phyloP scores from a whole-genome alignment of 1,140 invertebrate species.

The Drosophila nikananu region DNA sequence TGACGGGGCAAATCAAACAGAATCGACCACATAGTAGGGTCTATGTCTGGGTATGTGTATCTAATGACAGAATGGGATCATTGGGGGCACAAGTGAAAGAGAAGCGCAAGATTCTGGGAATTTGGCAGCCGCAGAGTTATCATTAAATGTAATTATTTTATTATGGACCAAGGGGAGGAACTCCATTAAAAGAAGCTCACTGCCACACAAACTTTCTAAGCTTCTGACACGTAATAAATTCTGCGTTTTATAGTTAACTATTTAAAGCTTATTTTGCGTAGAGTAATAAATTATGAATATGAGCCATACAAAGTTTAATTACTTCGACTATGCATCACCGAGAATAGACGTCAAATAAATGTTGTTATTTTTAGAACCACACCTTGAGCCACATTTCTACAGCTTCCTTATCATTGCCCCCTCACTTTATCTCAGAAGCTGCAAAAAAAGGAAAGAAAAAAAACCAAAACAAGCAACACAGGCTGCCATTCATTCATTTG shows the following conservation, averaged over 20 bases:
- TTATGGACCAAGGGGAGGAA: slow-evolving; percentile 3
- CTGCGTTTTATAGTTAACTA: background rate
- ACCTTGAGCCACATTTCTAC: slow-evolving; percentile 47
- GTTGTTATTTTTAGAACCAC: slow-evolving; percentile 15
- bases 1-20: slow-evolving; percentile 59
- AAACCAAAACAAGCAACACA: slow-evolving; percentile 10
- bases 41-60: background rate
- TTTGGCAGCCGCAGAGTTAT: slow-evolving; percentile 34
- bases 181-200: slow-evolving; percentile 3
- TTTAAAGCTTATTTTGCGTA: background rate
- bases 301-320: slow-evolving; percentile 17
- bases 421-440: slow-evolving; percentile 17
- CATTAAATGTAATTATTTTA: slow-evolving; percentile 44
- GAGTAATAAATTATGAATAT: slow-evolving; percentile 1
- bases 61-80: slow-evolving; percentile 32
- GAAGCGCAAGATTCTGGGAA: slow-evolving; percentile 25
- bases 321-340: slow-evolving; percentile 5
- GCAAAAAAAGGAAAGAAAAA: slow-evolving; percentile 1
- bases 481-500: slow-evolving; percentile 42
- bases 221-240: slow-evolving; percentile 1
- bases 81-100: slow-evolving; percentile 20
- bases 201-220: slow-evolving; percentile 11
- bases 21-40: slow-evolving; percentile 18
- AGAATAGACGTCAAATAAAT: slow-evolving; percentile 6
- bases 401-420: slow-evolving; percentile 40